phyloP scores from a whole-genome alignment of 1,140 invertebrate genomes.

The Papilio glaucus region DNA sequence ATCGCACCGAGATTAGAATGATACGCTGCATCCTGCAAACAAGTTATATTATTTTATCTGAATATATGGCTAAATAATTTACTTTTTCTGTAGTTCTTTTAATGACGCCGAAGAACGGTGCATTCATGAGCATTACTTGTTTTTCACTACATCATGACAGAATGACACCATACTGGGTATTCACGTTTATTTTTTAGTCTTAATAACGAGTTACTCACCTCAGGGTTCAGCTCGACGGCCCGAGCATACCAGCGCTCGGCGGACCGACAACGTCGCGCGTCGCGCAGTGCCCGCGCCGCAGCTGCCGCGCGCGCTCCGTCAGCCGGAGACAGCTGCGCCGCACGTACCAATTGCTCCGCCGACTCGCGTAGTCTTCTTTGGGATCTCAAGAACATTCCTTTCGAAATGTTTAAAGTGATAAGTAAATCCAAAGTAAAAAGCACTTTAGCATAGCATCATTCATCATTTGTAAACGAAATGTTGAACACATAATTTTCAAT shows the following conservation, averaged over 20 bases:
- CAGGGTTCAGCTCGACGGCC: constrained; percentile 83
- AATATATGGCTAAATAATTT: too few relatives aligned
- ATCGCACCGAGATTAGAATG: constrained; percentile 97
- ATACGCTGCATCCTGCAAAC: constrained; percentile 90
- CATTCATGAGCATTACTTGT: too few relatives aligned
- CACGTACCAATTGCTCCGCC: constrained; percentile 89
- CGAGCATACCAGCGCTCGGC: constrained; percentile 94
- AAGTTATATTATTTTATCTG: constrained; percentile 48
- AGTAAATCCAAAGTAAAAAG: background rate
- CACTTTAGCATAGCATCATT: too few relatives aligned
- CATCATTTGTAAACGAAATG: too few relatives aligned
- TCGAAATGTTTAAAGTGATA: background rate
- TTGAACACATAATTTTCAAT: too few relatives aligned
- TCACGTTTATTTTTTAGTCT: too few relatives aligned
- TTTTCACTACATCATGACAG: too few relatives aligned
- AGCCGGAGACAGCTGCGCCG: constrained; percentile 89
- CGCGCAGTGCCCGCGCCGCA: constrained; percentile 92
- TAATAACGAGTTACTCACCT: constrained; percentile 61
- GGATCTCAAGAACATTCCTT: constrained; percentile 94
- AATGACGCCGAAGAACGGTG: too few relatives aligned
- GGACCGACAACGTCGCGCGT: constrained; percentile 89
- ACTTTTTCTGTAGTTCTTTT: too few relatives aligned
- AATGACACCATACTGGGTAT: too few relatives aligned
- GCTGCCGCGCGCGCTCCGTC: constrained; percentile 94
- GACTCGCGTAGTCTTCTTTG: constrained; percentile 91